Base-by-base conservation (phyloP, 2,113 vertebrate genomes). In the Asarcornis scutulata region DNA sequence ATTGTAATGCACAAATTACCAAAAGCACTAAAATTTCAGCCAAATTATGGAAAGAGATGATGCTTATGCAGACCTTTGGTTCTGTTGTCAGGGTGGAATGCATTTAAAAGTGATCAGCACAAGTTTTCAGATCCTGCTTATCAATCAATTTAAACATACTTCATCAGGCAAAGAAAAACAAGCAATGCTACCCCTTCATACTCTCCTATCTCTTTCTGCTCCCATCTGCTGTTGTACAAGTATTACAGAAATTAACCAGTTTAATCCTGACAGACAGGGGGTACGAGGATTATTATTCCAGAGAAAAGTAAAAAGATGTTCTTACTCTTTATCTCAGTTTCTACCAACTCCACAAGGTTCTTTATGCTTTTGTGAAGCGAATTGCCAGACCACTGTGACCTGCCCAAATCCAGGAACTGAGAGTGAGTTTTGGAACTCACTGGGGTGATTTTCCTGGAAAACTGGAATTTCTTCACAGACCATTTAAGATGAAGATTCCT, bases 71-170 rank as follows among this genome's bases (percentile, higher is more conserved):
- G 2, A 53, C 32, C 9, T 69, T 80, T 74, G 14, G 17, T 89
- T 86, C 62, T 80, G 9, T 15, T 59, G 14, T 80, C 29, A 18
- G 58, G 71, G 17, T 40, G 8, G 29, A 72, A 72, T 5, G 10
- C 10, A 8, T 40, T 29, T 22, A 71, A 58, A 83, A 94, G 38
- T 48, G 32, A 72, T 75, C 42, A 72, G 48, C 31, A 32, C 11
- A 73, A 79, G 36, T 88, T 88, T 94, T 85, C 59, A 74, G 40
- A 83, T 20, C 59, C 7, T 44, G 26, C 5, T 69, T 18, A 73
- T 77, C 74, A 80, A 73, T 73, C 55, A 92, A 72, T 87, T 80
- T 46, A 89, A 67, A 50, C n/a, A 93, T 79, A 76, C 55, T n/a
- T 69, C 58, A 92, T 34, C 21, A 92, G 13, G 10, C 34, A 78